A percentile compares a stretch with the other conserved stretches of the same genome.
phyloP scores from a whole-genome alignment of 2,888 invertebrate species.

The Sphaerophoria rueppellii region DNA sequence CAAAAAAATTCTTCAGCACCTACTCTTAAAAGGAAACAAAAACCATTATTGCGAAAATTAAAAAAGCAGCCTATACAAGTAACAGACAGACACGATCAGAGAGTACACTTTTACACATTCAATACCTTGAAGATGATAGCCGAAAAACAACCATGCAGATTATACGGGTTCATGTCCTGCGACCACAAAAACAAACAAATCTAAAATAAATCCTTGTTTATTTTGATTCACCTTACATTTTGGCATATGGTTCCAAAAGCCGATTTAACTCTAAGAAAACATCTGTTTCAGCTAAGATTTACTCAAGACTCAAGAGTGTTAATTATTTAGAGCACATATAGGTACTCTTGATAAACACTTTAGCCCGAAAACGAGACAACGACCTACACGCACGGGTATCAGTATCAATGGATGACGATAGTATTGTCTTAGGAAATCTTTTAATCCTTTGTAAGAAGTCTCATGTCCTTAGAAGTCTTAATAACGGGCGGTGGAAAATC shows the following conservation, averaged over 20 bases:
- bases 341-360: slow-evolving; percentile 32
- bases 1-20: no score
- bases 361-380: neutral
- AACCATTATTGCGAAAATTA: no score
- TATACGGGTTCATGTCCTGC: slow-evolving; percentile 23
- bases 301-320: slow-evolving; percentile 25
- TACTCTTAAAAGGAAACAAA: no score
- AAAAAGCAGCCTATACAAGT: no score
- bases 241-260: neutral
- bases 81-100: no score
- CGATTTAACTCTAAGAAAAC: slow-evolving; percentile 11
- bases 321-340: slow-evolving; percentile 40
- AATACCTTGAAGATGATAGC: neutral
- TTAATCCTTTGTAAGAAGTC: slow-evolving; percentile 51
- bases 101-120: no score
- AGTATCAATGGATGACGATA: slow-evolving; percentile 5
- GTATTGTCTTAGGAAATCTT: slow-evolving; percentile 29
- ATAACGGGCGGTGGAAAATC: slow-evolving; percentile 56
- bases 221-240: neutral
- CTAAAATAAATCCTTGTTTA: slow-evolving; percentile 21
- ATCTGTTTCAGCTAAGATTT: slow-evolving; percentile 50
- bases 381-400: slow-evolving; percentile 16
- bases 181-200: slow-evolving; percentile 37
- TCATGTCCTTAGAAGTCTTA: slow-evolving; percentile 52
- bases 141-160: slow-evolving; percentile 34